Evolutionary conservation across 2,113 vertebrate species (phyloP), one percentile per base, ranked within the genome.

Genomic region (Poeciliopsis turrubarensis): DNA sequence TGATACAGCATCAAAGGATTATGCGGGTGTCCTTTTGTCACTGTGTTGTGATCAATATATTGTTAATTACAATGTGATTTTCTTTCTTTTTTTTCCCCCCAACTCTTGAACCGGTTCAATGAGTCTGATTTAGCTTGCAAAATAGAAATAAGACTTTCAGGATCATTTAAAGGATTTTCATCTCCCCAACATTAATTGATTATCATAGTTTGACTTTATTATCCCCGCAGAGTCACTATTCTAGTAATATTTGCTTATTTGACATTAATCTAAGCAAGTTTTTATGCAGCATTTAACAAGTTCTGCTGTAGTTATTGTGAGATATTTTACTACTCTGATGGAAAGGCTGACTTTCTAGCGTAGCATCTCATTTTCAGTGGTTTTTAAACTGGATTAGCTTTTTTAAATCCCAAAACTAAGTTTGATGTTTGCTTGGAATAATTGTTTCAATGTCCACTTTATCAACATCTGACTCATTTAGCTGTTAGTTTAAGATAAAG

Each of bases 11-110:
- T 22, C 67, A 12, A 77, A 68, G 26, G 57, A 66, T 72, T 61
- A 39, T 30, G 41, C 65, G 32, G 62, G 30, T 29, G 22, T 37
- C 17, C 14, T 37, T 73, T 78, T 47, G 26, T 60, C 61, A 15
- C 30, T 41, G 51, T 37, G 5, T 37, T 62, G 26, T 31, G 60
- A 7, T 9, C 22, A 73, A 69, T 71, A 81, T 79, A 76, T 77
- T 61, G 17, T 62, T 84, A 51, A 75, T 75, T 30, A 3, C 4
- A 39, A 34, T 69, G 25, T 39, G 37, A 22, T 54, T 8, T 54
- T 22, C 6, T 51, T n/a, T n/a, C n/a, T 51, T 22, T 51, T 5
- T 32, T 32, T 34, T 34, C 1, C 1, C 3, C 15, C 13, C 19
- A 51, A 22, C 17, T 51, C 47, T 51, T 51, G 6, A 8, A 25